A percentile compares a stretch with the other conserved stretches of the same genome.
phyloP scores from a whole-genome alignment of 2,888 invertebrate species.

The Crematogaster levior region DNA sequence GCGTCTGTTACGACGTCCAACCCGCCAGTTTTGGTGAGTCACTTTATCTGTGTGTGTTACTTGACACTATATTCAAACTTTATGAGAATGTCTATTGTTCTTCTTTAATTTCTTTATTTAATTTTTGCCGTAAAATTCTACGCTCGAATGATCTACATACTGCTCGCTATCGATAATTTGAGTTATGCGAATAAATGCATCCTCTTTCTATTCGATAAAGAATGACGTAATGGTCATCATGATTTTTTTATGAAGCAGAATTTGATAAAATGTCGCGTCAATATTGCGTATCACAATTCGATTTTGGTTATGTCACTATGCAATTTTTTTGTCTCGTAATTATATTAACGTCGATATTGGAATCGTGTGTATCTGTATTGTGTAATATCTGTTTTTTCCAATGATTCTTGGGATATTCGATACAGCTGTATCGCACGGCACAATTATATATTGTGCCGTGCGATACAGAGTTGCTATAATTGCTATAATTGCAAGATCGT shows the following conservation, averaged over 20 bases:
- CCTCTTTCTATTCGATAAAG: background rate
- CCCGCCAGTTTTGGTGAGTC: conserved; percentile 18
- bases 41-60: background rate
- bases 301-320: conserved; percentile 6
- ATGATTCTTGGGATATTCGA: conserved; percentile 16
- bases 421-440: background rate
- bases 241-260: background rate
- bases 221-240: background rate
- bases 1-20: background rate
- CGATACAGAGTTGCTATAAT: conserved; percentile 6
- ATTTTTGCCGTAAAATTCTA: background rate
- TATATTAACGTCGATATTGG: background rate
- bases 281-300: background rate
- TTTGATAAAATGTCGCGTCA: background rate
- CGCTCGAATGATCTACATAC: too few species aligned
- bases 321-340: conserved; percentile 1
- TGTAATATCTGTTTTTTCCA: conserved; percentile 26
- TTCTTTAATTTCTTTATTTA: background rate
- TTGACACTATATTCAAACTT: background rate
- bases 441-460: conserved; percentile 9
- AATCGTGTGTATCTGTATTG: too few species aligned
- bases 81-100: background rate
- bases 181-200: background rate
- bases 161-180: background rate
- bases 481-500: conserved; percentile 16